phyloP scores from a whole-genome alignment of 2,797 vertebrate species.

The Bothrops alternatus region DNA sequence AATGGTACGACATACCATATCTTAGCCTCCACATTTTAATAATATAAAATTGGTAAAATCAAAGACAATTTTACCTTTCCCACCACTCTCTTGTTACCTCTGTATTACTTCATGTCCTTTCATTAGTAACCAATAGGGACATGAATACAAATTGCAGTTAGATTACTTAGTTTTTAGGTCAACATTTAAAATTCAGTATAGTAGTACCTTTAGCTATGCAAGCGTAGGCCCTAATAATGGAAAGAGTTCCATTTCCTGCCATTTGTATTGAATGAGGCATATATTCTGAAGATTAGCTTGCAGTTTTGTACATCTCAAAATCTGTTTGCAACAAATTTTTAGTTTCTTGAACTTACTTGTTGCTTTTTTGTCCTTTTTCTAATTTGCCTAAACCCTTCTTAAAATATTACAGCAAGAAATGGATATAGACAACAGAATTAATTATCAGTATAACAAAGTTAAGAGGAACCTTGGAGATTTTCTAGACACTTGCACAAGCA shows the following conservation, averaged over 20 bases:
- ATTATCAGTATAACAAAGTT: background rate
- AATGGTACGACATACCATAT: background rate
- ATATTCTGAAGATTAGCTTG: background rate
- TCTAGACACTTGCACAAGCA: background rate
- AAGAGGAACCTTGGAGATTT: background rate
- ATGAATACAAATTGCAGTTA: background rate
- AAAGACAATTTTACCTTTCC: background rate
- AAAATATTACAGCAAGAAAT: no score
- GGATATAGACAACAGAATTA: background rate
- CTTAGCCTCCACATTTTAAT: constrained; percentile 10
- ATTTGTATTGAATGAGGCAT: background rate
- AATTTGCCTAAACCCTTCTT: background rate
- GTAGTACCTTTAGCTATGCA: background rate
- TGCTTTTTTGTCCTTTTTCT: background rate
- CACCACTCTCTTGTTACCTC: background rate
- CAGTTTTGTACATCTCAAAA: background rate
- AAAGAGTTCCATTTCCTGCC: no score
- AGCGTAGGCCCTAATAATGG: background rate
- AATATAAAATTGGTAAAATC: background rate
- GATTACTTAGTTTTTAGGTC: background rate
- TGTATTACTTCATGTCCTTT: background rate
- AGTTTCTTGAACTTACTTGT: background rate
- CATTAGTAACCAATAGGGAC: background rate
- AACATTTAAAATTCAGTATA: background rate
- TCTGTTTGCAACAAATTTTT: background rate